A percentile compares a stretch with the other conserved stretches of the same genome.
Evolutionary conservation across 2,113 vertebrate species (phyloP).

Genomic region (Meriones unguiculatus): DNA sequence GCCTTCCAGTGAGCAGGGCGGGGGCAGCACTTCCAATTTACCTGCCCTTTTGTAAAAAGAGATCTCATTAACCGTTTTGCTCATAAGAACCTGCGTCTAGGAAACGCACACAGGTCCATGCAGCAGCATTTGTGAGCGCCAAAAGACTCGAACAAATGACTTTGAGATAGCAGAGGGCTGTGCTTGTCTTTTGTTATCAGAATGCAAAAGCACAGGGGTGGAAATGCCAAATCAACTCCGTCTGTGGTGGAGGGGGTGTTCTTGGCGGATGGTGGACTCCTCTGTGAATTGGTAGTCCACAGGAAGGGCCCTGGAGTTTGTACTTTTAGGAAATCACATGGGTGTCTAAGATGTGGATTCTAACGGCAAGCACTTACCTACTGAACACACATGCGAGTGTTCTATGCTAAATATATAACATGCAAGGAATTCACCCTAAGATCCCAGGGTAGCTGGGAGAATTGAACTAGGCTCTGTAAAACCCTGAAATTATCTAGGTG

Average conservation of each 20-base stretch:
- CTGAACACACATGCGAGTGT: fast-evolving
- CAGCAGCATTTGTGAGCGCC: not conserved
- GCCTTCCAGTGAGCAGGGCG: not conserved
- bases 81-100: not conserved
- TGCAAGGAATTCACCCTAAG: not conserved
- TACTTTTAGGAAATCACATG: not conserved
- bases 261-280: not conserved
- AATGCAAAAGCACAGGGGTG: not conserved
- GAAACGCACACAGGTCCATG: not conserved
- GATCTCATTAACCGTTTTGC: too few relatives aligned
- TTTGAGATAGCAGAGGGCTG: not conserved
- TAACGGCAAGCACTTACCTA: not conserved
- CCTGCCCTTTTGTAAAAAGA: not conserved
- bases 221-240: too few relatives aligned
- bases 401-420: too few relatives aligned
- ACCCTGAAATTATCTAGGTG: not conserved
- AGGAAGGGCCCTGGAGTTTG: not conserved
- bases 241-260: too few relatives aligned
- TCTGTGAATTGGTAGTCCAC: not conserved
- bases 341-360: not conserved
- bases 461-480: not conserved
- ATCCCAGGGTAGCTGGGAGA: not conserved
- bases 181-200: not conserved
- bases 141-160: not conserved
- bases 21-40: not conserved